Base-by-base conservation (phyloP, 2,797 vertebrate species). In the Valencia hispanica region DNA sequence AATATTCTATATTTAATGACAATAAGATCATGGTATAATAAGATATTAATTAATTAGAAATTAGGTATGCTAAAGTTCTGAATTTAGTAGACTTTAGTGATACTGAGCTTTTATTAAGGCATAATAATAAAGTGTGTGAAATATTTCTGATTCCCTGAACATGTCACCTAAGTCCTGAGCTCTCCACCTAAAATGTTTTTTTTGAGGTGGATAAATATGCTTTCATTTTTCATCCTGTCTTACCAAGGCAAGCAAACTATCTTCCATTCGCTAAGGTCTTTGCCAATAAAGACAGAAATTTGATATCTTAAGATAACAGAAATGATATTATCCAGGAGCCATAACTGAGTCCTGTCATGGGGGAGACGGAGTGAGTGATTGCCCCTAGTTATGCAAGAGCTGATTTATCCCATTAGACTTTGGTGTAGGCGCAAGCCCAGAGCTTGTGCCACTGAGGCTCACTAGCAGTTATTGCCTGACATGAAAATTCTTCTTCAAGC, bases 241-340 rank as follows among this genome's bases (percentile, higher is more conserved):
- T 81, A 73, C 82, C 57, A 78, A 86, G 82, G 80, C 34, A 41
- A 77, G 83, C 88, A 78, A 91, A 88, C 78, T 83, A 81, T 80
- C 75, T 82, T 85, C 82, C 86, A 86, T 92, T 91, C 87, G 83
- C 87, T 76, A 80, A 88, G 87, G 93, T 91, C 90, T 93, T 91
- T 92, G 91, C 94, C 93, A 95, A 95, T 95, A 95, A 93, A 94
- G 92, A 92, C 87, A 90, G 92, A 93, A 94, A 96, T 95, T 91
- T 95, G 94, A 96, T 94, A 94, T 92, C 92, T 93, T 92, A 94
- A 94, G 95, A 95, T 95, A 95, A 95, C 94, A 91, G 92, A 92
- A 95, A 94, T 94, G 86, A 95, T 94, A 95, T 95, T 94, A 94
- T 91, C 93, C 91, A 93, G 90, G 90, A 92, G 89, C 93, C 94